Evolutionary conservation across 1,140 invertebrate species (phyloP).

Genomic region (Oncopodura yosiiana): DNA sequence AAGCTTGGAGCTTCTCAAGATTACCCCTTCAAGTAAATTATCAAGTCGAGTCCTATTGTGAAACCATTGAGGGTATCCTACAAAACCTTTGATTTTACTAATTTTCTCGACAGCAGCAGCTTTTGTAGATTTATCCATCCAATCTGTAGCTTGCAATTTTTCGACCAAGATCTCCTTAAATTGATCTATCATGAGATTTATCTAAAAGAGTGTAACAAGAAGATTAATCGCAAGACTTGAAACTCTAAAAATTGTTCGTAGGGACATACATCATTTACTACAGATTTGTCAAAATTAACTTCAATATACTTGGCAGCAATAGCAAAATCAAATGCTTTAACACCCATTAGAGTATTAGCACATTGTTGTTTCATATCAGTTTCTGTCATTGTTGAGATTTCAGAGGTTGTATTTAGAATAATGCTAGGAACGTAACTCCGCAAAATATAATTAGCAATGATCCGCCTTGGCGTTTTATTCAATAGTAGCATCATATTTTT

Average conservation of each 20-base stretch:
- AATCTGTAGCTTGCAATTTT: neutral
- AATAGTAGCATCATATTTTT: neutral
- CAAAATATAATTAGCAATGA: slow-evolving; percentile 1
- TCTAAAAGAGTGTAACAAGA: neutral
- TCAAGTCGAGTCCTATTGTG: neutral
- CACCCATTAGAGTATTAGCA: neutral
- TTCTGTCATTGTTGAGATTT: too few relatives aligned
- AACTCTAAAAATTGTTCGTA: neutral
- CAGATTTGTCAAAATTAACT: neutral
- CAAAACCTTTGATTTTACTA: neutral
- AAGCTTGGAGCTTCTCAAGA: slow-evolving; percentile 36
- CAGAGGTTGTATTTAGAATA: neutral
- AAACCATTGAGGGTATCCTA: slow-evolving; percentile 10
- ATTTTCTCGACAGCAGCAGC: slow-evolving; percentile 5
- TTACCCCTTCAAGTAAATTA: slow-evolving; percentile 38
- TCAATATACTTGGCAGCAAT: neutral
- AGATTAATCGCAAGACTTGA: neutral
- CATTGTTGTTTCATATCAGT: neutral
- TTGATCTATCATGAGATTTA: slow-evolving; percentile 10
- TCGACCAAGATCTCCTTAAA: slow-evolving; percentile 7
- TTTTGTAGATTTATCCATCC: slow-evolving; percentile 23
- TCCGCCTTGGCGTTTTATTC: neutral
- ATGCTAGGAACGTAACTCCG: neutral
- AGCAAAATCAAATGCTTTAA: neutral
- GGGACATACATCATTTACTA: neutral